phyloP scores from a whole-genome alignment of 2,797 vertebrate species.

The Coendou prehensilis region DNA sequence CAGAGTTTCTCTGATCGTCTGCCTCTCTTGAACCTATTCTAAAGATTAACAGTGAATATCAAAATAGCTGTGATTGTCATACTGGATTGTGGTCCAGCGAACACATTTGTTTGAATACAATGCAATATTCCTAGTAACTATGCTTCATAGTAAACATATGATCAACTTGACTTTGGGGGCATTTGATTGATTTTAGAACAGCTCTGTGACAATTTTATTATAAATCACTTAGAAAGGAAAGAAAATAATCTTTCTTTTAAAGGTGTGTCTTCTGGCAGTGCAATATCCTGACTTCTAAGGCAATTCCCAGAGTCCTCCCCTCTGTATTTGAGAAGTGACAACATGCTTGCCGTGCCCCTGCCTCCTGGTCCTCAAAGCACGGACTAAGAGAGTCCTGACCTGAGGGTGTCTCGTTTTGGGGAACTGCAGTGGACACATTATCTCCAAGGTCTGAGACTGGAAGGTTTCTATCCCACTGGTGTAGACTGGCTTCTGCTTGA shows the following conservation, averaged over 20 bases:
- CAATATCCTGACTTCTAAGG: not conserved
- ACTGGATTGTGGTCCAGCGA: not conserved
- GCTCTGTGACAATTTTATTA: not conserved
- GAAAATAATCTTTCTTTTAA: not conserved
- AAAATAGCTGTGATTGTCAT: not conserved
- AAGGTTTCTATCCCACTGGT: not conserved
- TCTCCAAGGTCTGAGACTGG: not conserved
- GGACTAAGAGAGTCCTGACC: rapidly evolving
- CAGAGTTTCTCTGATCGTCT: not conserved
- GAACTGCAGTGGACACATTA: rapidly evolving
- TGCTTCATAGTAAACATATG: not conserved
- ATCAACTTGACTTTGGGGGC: too few species aligned
- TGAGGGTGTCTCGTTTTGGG: not conserved
- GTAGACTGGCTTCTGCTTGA: too few species aligned
- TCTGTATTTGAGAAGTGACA: too few species aligned
- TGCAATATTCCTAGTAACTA: not conserved
- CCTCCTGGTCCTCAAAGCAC: too few species aligned
- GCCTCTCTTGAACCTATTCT: not conserved
- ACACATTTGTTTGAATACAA: not conserved
- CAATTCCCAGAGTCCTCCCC: rapidly evolving
- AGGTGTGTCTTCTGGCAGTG: too few species aligned
- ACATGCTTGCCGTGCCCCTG: not conserved
- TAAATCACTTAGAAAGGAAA: not conserved
- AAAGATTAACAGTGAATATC: not conserved
- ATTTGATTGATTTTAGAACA: not conserved